Evolutionary conservation across 2,113 vertebrate species (phyloP).

Genomic region (Falco punctatus): DNA sequence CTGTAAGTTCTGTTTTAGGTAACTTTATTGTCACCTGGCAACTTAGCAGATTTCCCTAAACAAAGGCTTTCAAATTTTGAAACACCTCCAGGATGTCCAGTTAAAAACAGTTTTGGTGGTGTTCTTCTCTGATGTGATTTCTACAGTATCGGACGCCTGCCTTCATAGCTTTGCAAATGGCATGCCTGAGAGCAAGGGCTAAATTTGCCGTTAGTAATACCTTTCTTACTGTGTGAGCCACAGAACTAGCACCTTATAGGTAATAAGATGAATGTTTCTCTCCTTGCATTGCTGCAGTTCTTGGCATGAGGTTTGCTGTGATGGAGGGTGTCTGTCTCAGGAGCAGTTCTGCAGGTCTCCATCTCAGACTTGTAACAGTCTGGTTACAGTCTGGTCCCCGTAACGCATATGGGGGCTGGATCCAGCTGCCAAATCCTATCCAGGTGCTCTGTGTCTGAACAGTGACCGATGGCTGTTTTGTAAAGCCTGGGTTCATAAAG

Average conservation of each 20-base stretch:
- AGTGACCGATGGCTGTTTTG: background rate
- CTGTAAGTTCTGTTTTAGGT: background rate
- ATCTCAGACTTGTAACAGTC: background rate
- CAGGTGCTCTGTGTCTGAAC: background rate
- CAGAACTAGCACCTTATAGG: background rate
- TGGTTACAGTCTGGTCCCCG: background rate
- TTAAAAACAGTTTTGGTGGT: background rate
- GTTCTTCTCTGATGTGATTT: background rate
- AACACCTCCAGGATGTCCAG: background rate
- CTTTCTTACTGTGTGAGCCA: background rate
- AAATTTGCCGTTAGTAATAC: background rate
- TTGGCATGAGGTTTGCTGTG: background rate
- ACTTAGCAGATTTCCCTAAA: background rate
- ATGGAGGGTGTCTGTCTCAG: background rate
- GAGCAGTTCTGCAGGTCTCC: background rate
- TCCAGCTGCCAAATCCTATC: background rate
- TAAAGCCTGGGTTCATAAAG: background rate
- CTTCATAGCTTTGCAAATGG: background rate
- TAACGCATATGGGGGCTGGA: background rate
- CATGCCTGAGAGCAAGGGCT: background rate
- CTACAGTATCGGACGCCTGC: background rate
- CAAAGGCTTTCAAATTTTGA: background rate
- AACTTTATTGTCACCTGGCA: background rate
- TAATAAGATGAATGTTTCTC: background rate
- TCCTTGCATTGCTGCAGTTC: background rate